Evolutionary conservation across 2,797 vertebrate genomes (phyloP).

Genomic region (Alouatta caraya): DNA sequence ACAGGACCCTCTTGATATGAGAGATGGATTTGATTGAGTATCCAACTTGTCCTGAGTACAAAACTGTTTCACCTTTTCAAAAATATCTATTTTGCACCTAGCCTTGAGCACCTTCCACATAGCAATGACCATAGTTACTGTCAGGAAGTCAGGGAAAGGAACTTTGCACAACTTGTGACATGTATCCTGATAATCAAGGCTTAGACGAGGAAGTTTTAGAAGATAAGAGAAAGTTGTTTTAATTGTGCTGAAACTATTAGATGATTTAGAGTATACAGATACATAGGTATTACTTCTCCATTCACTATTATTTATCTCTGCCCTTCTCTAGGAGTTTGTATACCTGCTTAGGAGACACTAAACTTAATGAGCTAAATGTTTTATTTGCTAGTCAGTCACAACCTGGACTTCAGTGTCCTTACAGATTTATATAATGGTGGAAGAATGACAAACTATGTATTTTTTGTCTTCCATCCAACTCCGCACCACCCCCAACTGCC

Average conservation of each 20-base stretch:
- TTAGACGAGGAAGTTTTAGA: constrained; percentile 56
- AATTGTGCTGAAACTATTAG: constrained; percentile 48
- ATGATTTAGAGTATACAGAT: constrained; percentile 20
- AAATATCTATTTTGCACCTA: background rate
- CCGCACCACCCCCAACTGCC: background rate
- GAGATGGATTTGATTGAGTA: background rate
- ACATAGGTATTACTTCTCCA: constrained; percentile 43
- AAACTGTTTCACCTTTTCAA: constrained; percentile 35
- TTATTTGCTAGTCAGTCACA: constrained; percentile 4
- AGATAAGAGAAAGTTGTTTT: constrained; percentile 56
- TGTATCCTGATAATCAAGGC: constrained; percentile 53
- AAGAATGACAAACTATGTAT: background rate
- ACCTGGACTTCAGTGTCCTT: background rate
- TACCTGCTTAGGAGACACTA: constrained; percentile 42
- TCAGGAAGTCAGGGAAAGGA: constrained; percentile 64
- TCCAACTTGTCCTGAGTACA: constrained; percentile 45
- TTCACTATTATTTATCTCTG: constrained; percentile 45
- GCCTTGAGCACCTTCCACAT: constrained; percentile 44
- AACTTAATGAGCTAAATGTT: constrained; percentile 39
- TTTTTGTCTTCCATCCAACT: background rate
- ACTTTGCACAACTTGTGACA: constrained; percentile 45
- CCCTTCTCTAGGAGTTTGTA: constrained; percentile 38
- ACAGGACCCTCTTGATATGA: constrained; percentile 48
- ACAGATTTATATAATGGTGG: background rate
- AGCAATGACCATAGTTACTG: constrained; percentile 58